Evolutionary conservation across 2,888 invertebrate genomes (phyloP).

Genomic region (Nasonovia ribisnigri): DNA sequence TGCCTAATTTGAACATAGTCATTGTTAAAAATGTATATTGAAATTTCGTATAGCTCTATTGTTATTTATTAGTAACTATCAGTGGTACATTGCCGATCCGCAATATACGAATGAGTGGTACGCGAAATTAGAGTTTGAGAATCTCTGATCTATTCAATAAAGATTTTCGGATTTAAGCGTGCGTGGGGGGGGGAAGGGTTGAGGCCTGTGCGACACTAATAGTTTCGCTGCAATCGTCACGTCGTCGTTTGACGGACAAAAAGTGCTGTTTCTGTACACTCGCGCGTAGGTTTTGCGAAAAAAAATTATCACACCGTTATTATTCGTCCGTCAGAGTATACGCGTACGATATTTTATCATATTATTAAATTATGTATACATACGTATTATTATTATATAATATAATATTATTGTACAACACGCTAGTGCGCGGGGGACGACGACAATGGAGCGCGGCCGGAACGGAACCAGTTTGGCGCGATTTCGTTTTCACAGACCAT

Average conservation of each 20-base stretch:
- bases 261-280: neutral
- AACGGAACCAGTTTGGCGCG: constrained; percentile 41
- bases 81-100: too few species aligned
- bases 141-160: neutral
- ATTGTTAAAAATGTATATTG: too few species aligned
- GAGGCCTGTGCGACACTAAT: neutral
- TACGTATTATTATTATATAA: neutral
- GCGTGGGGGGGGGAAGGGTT: neutral
- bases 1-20: too few species aligned
- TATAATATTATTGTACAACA: neutral
- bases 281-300: constrained; percentile 28
- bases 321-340: neutral
- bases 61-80: too few species aligned
- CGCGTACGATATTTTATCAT: too few species aligned
- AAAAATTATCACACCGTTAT: neutral
- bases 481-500: constrained; percentile 25
- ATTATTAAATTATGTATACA: neutral
- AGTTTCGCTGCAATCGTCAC: neutral
- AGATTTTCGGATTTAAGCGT: neutral
- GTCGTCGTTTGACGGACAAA: neutral
- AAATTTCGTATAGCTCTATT: too few species aligned
- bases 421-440: neutral
- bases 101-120: too few species aligned
- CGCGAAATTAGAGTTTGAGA: neutral
- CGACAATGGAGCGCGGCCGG: neutral